phyloP scores from a whole-genome alignment of 1,140 invertebrate genomes.

The Drosophila mojavensis region DNA sequence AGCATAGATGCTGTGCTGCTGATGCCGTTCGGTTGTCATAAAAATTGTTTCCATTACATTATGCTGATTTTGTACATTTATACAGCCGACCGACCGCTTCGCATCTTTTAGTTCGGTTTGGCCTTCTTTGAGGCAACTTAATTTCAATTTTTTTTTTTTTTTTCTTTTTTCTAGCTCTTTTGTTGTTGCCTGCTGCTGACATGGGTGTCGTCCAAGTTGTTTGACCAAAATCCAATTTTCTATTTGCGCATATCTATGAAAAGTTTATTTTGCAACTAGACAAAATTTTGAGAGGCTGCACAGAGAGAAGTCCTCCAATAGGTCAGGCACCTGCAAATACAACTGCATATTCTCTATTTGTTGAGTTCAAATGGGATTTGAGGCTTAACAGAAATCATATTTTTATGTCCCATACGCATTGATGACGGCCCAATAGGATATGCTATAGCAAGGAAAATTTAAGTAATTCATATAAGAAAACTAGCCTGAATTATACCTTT shows the following conservation, averaged over 20 bases:
- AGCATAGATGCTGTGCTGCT: conserved; percentile 5
- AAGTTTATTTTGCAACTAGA: conserved; percentile 67
- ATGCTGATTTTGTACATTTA: conserved; percentile 81
- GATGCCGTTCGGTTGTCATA: conserved; percentile 58
- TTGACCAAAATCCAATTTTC: conserved; percentile 78
- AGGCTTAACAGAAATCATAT: conserved; percentile 43
- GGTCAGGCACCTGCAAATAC: conserved; percentile 7
- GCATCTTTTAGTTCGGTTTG: conserved; percentile 58
- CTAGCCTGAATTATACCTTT: too few relatives aligned
- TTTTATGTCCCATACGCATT: not conserved
- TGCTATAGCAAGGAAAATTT: not conserved
- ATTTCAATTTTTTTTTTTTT: conserved; percentile 63
- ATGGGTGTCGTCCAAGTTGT: conserved; percentile 40
- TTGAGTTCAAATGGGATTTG: conserved; percentile 50
- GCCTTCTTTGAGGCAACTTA: conserved; percentile 71
- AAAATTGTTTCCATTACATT: conserved; percentile 83
- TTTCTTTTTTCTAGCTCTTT: conserved; percentile 19
- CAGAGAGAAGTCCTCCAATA: conserved; percentile 31
- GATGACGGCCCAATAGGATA: not conserved
- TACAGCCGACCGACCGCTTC: conserved; percentile 58
- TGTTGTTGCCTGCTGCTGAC: conserved; percentile 40
- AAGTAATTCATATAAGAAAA: not conserved
- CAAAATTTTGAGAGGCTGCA: conserved; percentile 49
- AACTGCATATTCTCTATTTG: conserved; percentile 19
- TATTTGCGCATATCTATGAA: conserved; percentile 61